Base-by-base conservation (phyloP, 2,888 invertebrate species). In the Halictus ligatus region DNA sequence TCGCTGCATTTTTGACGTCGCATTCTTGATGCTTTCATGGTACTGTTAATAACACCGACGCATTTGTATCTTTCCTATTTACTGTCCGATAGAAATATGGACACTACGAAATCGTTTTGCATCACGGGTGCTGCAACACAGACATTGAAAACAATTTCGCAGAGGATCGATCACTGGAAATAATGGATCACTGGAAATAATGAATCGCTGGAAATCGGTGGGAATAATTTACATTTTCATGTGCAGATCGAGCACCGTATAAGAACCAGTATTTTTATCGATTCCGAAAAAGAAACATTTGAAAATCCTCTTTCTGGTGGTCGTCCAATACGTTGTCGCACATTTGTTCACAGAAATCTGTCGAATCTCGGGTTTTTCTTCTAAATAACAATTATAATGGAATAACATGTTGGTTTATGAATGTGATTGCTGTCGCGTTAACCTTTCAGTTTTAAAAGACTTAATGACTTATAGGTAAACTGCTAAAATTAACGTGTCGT, bases 1-100 rank as follows among this genome's bases (percentile, higher is more conserved):
- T 71, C n/a, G 40, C 40, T 71, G 71, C 71, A 71, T 43, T 43
- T 71, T 21, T 71, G n/a, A 71, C 71, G n/a, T 21, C n/a, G 43
- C 43, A 71, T n/a, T n/a, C 29, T 67, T 18, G 35, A 43, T 13
- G 40, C 67, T 43, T 71, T n/a, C 40, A n/a, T 21, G 71, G 21
- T n/a, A 43, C n/a, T 10, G 43, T 43, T 71, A 40, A 40, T 40
- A 71, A 69, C 69, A 40, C 40, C 21, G 40, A 21, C 10, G 71
- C 71, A 40, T 71, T 71, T 71, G 40, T 40, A n/a, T 43, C 43
- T n/a, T 43, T 40, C 40, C n/a, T 12, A 71, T n/a, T 21, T 40
- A 40, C n/a, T 43, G 71, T 5, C 71, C n/a, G 67, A 71, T 40
- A 43, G n/a, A n/a, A 13, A 71, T 40, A 35, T 40, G 35, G 18